phyloP scores from a whole-genome alignment of 2,797 vertebrate genomes.

The Sebastes glaucus region DNA sequence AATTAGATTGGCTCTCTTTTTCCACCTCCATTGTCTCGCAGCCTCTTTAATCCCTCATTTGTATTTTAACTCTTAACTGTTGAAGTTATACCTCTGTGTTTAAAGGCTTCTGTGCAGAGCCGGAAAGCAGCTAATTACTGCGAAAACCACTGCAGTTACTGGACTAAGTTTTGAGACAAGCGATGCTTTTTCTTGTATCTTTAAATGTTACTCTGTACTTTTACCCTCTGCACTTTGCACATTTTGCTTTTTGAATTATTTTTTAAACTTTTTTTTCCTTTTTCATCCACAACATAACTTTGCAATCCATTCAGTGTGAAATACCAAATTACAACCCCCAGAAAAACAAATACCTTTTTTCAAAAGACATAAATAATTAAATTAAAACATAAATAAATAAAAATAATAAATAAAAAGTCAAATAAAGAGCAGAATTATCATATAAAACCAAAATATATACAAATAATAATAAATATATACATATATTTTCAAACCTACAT shows the following conservation, averaged over 20 bases:
- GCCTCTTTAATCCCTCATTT: slow-evolving; percentile 64
- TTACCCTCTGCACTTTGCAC: not conserved
- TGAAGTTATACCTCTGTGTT: slow-evolving; percentile 34
- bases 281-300: too few species aligned
- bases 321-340: too few species aligned
- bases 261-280: not conserved
- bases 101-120: slow-evolving; percentile 16
- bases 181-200: not conserved
- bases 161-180: not conserved
- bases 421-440: too few species aligned
- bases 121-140: slow-evolving; percentile 40
- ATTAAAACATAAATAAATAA: too few species aligned
- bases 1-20: slow-evolving; percentile 73
- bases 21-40: slow-evolving; percentile 54
- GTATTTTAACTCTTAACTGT: slow-evolving; percentile 37
- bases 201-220: not conserved
- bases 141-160: not conserved
- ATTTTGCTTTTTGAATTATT: not conserved
- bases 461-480: too few species aligned
- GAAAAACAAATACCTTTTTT: too few species aligned
- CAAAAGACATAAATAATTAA: too few species aligned
- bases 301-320: too few species aligned
- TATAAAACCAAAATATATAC: too few species aligned
- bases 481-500: too few species aligned
- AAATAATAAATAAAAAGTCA: too few species aligned